Evolutionary conservation across 2,113 vertebrate genomes (phyloP), one percentile per base, ranked within the genome.

Genomic region (Pampusana beccarii): DNA sequence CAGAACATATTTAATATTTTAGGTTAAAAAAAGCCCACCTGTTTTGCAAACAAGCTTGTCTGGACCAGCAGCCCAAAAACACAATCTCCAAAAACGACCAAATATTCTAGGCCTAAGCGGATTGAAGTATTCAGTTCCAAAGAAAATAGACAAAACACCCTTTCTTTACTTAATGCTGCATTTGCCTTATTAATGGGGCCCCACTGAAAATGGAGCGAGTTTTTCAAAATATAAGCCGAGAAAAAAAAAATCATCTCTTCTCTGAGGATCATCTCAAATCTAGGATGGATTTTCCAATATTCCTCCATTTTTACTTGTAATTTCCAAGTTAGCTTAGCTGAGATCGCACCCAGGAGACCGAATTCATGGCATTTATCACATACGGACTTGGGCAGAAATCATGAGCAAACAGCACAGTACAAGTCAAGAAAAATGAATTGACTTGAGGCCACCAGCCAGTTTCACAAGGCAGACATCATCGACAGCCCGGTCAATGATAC

Each of bases 41-140:
- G 9, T 46, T 88, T 73, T 58, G 58, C 36, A 65, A 86, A 85
- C 28, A 69, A 82, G 48, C 31, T 67, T 42, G 40, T 70, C 79
- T 66, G 74, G 14, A 77, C 29, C 26, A 29, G 51, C 75, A 93
- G 72, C 57, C 38, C 65, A 95, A 91, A 91, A 78, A 48, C 80
- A 73, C 54, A 53, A 36, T 25, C 46, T 83, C 67, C 75, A 83
- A 62, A 80, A 92, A 44, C 12, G 38, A 82, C 54, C 85, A 69
- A 83, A 53, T 93, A 51, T 77, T 96, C 79, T 58, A 64, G 67
- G 54, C 20, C 2, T 29, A 61, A 95, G 62, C 50, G 56, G 54
- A 91, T 26, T 73, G 54, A 79, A 90, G 51, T 8, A 29, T 31
- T 82, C 61, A 8, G 28, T 40, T 75, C 81, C 74, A 57, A 56